Evolutionary conservation across 2,888 invertebrate genomes (phyloP).

Genomic region (Palloptera scutellata): DNA sequence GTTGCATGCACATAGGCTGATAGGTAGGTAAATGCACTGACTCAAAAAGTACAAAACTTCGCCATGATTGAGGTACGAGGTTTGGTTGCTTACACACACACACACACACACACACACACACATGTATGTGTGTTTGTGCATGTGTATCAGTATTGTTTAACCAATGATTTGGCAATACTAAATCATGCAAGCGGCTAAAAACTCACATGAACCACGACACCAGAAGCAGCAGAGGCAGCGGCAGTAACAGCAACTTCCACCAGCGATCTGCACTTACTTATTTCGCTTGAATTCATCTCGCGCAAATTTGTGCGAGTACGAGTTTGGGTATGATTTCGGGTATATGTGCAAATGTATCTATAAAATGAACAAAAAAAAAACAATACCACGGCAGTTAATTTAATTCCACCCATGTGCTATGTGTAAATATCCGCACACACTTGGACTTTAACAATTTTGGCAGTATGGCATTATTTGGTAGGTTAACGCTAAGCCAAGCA

Average conservation of each 20-base stretch:
- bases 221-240: not conserved
- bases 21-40: too few relatives aligned
- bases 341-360: too few relatives aligned
- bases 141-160: not conserved
- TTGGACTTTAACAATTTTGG: conserved; percentile 28
- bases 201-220: not conserved
- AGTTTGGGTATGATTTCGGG: too few relatives aligned
- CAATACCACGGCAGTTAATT: conserved; percentile 25
- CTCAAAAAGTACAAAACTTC: too few relatives aligned
- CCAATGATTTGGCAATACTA: conserved; percentile 32
- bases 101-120: conserved; percentile 8
- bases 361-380: too few relatives aligned
- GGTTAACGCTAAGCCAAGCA: not conserved
- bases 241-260: conserved; percentile 9
- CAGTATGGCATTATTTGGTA: conserved; percentile 31
- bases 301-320: conserved; percentile 30
- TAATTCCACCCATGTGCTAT: conserved; percentile 26
- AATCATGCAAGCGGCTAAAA: conserved; percentile 25
- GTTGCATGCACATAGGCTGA: too few relatives aligned
- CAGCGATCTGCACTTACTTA: conserved; percentile 45
- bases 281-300: conserved; percentile 54
- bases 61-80: too few relatives aligned
- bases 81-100: not conserved
- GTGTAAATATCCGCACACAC: conserved; percentile 28
- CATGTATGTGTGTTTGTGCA: not conserved